Base-by-base conservation (phyloP, 2,797 vertebrate species). In the Sebastes iracundus region DNA sequence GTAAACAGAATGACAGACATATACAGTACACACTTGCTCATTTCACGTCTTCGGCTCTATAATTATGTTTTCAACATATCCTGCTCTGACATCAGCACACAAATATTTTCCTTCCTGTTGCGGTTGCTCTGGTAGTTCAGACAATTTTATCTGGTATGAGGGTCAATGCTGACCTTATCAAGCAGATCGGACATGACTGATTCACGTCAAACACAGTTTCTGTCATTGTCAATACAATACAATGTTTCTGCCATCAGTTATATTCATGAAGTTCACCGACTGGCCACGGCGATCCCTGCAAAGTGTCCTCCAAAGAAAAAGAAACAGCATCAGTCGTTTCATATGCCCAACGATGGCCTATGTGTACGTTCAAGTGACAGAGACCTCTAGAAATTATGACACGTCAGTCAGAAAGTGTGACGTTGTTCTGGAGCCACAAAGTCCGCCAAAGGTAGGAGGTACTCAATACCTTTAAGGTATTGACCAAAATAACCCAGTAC, bases 91-190 rank as follows among this genome's bases (percentile, higher is more conserved):
- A 76, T 42, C 13, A 68, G 46, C n/a, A 53, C 20, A 71, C 27
- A 77, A 4, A 77, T 0, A 18, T 8, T 10, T 64, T 53, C 63
- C 13, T 64, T 64, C 11, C 22, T 69, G 52, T 10, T 64, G 65
- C 8, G 9, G 63, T 70, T 73, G 22, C 74, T 62, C 33, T 52
- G 70, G 4, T 38, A 71, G 28, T 25, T 64, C 23, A 23, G 33
- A 67, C 8, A 1, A 20, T 80, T 27, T 52, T 58, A 84, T 55
- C 49, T 35, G 2, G 23, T 59, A 32, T 75, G 27, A 23, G 35
- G 23, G 59, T 77, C 62, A 30, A 75, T 61, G 22, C 25, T 79
- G 55, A 84, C 79, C 76, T 71, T 55, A 66, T 72, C 62, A 66
- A 25, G 38, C 20, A 23, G 60, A 79, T 69, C n/a, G 28, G 22